Evolutionary conservation across 2,113 vertebrate genomes (phyloP).

Genomic region (Lynx canadensis): DNA sequence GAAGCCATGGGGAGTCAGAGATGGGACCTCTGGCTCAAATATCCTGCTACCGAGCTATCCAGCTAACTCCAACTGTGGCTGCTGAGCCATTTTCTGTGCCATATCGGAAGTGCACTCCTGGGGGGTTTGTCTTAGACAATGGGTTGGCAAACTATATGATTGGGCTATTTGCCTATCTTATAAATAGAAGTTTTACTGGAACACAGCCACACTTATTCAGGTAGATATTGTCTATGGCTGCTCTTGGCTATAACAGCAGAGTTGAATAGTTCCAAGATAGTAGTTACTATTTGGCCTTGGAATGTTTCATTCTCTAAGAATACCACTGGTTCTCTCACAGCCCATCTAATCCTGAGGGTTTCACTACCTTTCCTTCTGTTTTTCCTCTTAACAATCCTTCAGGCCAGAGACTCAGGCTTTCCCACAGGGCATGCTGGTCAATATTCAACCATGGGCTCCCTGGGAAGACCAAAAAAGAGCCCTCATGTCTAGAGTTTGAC

Average conservation of each 20-base stretch:
- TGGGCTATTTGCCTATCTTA: not conserved
- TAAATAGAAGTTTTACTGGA: not conserved
- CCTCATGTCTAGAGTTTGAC: not conserved
- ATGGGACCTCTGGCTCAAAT: not conserved
- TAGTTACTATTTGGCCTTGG: not conserved
- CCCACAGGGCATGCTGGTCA: not conserved
- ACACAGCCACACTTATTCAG: not conserved
- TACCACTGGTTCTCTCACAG: not conserved
- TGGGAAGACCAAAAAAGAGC: not conserved
- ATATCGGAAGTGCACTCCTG: not conserved
- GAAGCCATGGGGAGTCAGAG: not conserved
- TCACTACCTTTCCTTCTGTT: not conserved
- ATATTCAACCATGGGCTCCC: not conserved
- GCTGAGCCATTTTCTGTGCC: not conserved
- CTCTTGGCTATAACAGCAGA: not conserved
- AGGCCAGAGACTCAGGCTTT: not conserved
- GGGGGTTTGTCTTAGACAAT: not conserved
- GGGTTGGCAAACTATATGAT: not conserved
- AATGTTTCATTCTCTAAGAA: not conserved
- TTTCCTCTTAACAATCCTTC: not conserved
- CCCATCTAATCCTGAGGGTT: not conserved
- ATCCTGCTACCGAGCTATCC: not conserved
- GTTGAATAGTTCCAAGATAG: not conserved
- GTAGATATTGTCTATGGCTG: not conserved
- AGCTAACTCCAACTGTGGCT: not conserved